Percentiles rank a stretch among this genome's conserved stretches.
Conservation (phyloP, 2,797 vertebrate species). For the Acanthurus leucopareius region DNA sequence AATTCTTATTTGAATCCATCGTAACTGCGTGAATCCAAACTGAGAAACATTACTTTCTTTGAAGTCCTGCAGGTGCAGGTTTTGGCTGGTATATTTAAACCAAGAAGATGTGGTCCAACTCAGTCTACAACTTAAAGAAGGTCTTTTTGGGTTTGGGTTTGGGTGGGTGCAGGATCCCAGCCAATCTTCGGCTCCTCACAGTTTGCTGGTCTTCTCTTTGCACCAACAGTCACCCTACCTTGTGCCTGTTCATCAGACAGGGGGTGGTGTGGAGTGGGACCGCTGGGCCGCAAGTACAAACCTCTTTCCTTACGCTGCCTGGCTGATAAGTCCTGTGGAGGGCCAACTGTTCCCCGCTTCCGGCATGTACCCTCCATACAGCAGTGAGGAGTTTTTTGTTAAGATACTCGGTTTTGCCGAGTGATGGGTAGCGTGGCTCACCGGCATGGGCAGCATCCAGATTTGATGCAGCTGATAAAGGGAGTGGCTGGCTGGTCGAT, state of each 20-base stretch:
- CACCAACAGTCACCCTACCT: constrained; percentile 76
- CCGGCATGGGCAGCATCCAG: constrained; percentile 68
- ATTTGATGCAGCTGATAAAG: constrained; percentile 68
- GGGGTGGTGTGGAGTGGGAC: constrained; percentile 83
- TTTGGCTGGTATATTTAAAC: constrained; percentile 11
- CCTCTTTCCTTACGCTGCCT: constrained; percentile 82
- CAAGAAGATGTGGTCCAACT: constrained; percentile 25
- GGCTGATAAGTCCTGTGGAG: constrained; percentile 76
- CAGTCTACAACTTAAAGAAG: constrained; percentile 18
- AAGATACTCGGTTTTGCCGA: constrained; percentile 56
- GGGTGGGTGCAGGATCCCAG: constrained; percentile 19
- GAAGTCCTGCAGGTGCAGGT: constrained; percentile 15
- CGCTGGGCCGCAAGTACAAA: constrained; percentile 83
- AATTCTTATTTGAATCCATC: not conserved
- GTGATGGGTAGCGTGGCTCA: constrained; percentile 52
- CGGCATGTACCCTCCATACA: constrained; percentile 77
- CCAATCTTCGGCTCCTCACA: constrained; percentile 61
- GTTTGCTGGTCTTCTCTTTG: constrained; percentile 81
- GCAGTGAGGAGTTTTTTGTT: constrained; percentile 69
- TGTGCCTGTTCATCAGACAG: constrained; percentile 79
- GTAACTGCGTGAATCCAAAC: constrained; percentile 35
- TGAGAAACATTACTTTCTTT: not conserved
- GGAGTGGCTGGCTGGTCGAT: constrained; percentile 56
- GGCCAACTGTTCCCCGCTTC: constrained; percentile 70
- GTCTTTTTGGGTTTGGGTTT: constrained; percentile 32